Evolutionary conservation across 1,140 invertebrate genomes (phyloP), one percentile per base, ranked within the genome.

Genomic region (Steinernema feltiae): DNA sequence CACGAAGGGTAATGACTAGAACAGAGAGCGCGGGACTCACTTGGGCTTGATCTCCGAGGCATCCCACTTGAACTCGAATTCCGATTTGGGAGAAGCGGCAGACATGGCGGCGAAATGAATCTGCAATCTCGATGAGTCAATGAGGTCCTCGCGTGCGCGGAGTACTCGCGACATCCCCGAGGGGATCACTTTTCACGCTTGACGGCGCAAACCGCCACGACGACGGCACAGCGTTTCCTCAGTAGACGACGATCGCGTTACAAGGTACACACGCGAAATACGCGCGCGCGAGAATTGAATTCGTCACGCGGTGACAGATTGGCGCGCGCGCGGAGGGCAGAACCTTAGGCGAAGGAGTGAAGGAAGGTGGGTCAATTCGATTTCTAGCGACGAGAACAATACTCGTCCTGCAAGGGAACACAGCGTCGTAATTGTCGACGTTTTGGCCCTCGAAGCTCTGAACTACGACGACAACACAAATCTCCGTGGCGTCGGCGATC

Each of bases 21-120:
- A n/a, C n/a, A n/a, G n/a, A n/a, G n/a, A n/a, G n/a, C n/a, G 17
- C 1, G 18, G 35, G 18, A 41, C 76, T 70, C 32, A 79, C 78
- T 71, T 79, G 30, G 74, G 75, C 63, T 80, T 80, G 18, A 79
- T 41, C 35, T 80, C 79, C 35, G 74, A 78, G 24, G 69, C 53
- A 35, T 80, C 79, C 79, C 79, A 80, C 17, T 80, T 72, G 77
- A 76, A 80, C 48, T 80, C 69, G 48, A 72, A 46, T 27, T 73
- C 73, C 18, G 72, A 3, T 30, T 75, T 35, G 3, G 69, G 74
- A 31, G n/a, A n/a, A n/a, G 78, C 32, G 18, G 32, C 24, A 32
- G 74, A 63, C 53, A 63, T 63, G 53, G 24, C 24, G 53, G 24
- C 15, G 24, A 63, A 63, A 21, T 3, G n/a, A 63, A 63, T 27